A percentile compares a stretch with the other conserved stretches of the same genome.
These are phyloP conservation scores for Ceraclea dissimilis DNA, from an alignment of 2,888 invertebrate genomes.

Conservation along the genomic window DNA sequence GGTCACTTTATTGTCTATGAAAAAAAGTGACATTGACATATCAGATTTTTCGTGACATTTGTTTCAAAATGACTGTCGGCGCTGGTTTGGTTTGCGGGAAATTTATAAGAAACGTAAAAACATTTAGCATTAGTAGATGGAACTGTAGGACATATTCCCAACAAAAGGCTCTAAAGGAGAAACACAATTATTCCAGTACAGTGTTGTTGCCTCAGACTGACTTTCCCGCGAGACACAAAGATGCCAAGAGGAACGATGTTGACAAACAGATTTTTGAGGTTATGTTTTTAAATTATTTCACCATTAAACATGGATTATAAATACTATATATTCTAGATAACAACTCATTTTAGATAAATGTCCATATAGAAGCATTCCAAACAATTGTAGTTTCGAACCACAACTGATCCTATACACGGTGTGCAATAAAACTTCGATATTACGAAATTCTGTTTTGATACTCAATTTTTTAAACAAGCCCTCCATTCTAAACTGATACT, in stretches of 20 bases:
- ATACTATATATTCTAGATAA: neutral
- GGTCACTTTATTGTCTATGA: too few relatives aligned
- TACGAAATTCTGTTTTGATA: too few relatives aligned
- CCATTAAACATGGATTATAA: neutral
- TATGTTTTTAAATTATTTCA: slow-evolving; percentile 26
- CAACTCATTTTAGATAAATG: too few relatives aligned
- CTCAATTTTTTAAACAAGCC: too few relatives aligned
- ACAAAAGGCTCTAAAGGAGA: slow-evolving; percentile 14
- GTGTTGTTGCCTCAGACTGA: slow-evolving; percentile 60
- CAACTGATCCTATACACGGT: too few relatives aligned
- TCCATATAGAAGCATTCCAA: too few relatives aligned
- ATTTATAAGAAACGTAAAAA: slow-evolving; percentile 16
- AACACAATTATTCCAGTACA: slow-evolving; percentile 43
- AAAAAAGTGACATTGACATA: neutral
- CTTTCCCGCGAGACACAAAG: slow-evolving; percentile 51
- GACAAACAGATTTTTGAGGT: slow-evolving; percentile 52
- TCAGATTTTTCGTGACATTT: too few relatives aligned
- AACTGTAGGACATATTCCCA: slow-evolving; percentile 15
- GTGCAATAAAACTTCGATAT: too few relatives aligned
- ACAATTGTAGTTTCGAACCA: too few relatives aligned
- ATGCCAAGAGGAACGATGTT: slow-evolving; percentile 47
- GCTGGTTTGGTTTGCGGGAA: slow-evolving; percentile 16
- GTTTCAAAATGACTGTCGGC: slow-evolving; percentile 8
- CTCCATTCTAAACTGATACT: too few relatives aligned
- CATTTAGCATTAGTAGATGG: slow-evolving; percentile 4